Evolutionary conservation across 2,888 invertebrate genomes (phyloP).

Genomic region (Arctia plantaginis): DNA sequence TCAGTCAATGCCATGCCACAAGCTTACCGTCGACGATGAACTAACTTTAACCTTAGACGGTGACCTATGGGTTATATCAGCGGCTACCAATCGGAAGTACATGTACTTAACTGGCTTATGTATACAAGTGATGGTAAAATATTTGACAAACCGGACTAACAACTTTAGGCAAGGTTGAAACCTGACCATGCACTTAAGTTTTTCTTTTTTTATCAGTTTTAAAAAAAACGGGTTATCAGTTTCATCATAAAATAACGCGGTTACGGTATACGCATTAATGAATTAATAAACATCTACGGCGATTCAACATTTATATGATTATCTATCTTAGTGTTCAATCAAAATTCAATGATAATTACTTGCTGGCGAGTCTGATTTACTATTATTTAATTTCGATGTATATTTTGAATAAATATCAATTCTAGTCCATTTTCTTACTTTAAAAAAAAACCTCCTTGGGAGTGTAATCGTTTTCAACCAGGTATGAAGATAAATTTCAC

Average conservation of each 20-base stretch:
- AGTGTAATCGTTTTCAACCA: too few relatives aligned
- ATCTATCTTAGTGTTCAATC: neutral
- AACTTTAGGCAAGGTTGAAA: conserved; percentile 1
- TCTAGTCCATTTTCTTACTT: too few relatives aligned
- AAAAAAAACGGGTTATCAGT: neutral
- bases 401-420: too few relatives aligned
- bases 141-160: conserved; percentile 10
- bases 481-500: too few relatives aligned
- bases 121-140: neutral
- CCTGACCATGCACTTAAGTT: neutral
- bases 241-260: neutral
- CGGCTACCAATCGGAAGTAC: conserved; percentile 29
- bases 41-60: conserved; percentile 52
- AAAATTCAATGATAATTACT: neutral
- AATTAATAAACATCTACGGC: neutral
- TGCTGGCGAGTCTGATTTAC: neutral
- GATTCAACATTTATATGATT: neutral
- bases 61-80: conserved; percentile 46
- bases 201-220: neutral
- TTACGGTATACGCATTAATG: neutral
- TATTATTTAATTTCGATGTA: too few relatives aligned
- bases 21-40: conserved; percentile 40
- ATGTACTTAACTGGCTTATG: conserved; percentile 12
- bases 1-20: conserved; percentile 61
- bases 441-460: too few relatives aligned